Percentiles rank a stretch among this genome's conserved stretches.
phyloP scores from a whole-genome alignment of 1,140 invertebrate genomes.

The Magallana gigas region DNA sequence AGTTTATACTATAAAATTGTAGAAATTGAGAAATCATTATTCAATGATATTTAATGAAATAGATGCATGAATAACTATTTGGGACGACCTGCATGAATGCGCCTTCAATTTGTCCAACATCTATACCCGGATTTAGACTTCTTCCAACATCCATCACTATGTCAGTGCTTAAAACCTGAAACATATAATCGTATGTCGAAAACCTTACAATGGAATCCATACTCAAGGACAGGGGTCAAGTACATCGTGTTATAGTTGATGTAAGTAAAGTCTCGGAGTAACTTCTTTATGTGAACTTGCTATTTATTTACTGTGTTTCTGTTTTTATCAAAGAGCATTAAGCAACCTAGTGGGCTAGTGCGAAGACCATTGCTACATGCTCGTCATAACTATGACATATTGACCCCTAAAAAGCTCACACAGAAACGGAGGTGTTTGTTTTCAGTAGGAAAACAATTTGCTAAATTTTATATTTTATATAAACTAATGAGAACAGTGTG shows the following conservation, averaged over 20 bases:
- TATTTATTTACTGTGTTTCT: no score
- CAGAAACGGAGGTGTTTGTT: background rate
- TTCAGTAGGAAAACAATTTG: background rate
- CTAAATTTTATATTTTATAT: background rate
- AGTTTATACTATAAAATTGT: background rate
- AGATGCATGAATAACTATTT: background rate
- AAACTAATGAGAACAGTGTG: no score
- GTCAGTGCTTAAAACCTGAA: conserved; percentile 70
- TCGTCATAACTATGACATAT: background rate
- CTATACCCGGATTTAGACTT: conserved; percentile 75
- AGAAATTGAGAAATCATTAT: background rate
- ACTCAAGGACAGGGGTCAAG: no score
- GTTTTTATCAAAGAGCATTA: background rate
- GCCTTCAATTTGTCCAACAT: conserved; percentile 66
- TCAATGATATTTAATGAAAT: background rate
- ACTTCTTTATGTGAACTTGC: no score
- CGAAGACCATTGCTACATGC: background rate
- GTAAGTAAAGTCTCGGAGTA: no score
- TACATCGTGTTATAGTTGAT: no score
- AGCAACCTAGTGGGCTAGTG: background rate
- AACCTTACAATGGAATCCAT: no score
- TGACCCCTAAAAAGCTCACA: background rate
- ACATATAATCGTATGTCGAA: no score
- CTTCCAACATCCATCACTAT: conserved; percentile 77
- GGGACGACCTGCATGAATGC: conserved; percentile 37